Percentiles rank a stretch among this genome's conserved stretches.
Conservation (phyloP, 2,888 invertebrate genomes). For the Epirrhoe tristata region DNA sequence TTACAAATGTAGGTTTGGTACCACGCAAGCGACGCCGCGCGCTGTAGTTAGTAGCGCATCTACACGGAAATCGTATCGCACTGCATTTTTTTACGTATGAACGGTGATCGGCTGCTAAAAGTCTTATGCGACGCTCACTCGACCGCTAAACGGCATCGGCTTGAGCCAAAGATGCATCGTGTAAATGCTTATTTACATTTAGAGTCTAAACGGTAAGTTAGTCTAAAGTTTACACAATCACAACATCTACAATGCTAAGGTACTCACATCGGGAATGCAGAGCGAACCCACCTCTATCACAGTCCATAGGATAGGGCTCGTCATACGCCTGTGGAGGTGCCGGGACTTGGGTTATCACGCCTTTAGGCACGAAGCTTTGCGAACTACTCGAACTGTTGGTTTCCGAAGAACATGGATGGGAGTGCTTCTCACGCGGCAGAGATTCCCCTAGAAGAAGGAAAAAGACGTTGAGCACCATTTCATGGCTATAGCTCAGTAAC, state of each 20-base stretch:
- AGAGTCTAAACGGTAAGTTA: too few species aligned
- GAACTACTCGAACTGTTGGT: conserved; percentile 85
- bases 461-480: conserved; percentile 8
- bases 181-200: too few species aligned
- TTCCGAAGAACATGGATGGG: conserved; percentile 74
- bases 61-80: too few species aligned
- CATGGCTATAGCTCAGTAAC: neutral
- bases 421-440: conserved; percentile 56
- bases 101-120: too few species aligned
- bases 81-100: too few species aligned
- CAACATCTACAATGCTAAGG: neutral
- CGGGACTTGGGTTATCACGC: conserved; percentile 62
- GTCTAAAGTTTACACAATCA: too few species aligned
- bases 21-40: too few species aligned
- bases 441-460: conserved; percentile 52
- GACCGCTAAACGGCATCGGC: too few species aligned
- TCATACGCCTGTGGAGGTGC: conserved; percentile 65
- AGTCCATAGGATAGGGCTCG: conserved; percentile 70
- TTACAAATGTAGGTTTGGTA: too few species aligned
- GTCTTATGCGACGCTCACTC: too few species aligned
- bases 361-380: conserved; percentile 61
- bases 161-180: too few species aligned
- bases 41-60: too few species aligned
- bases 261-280: conserved; percentile 28
- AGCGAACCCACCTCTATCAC: conserved; percentile 65